These are phyloP conservation scores for Thermophis baileyi DNA, from an alignment of 2,113 vertebrate genomes.

Conservation along the genomic window DNA sequence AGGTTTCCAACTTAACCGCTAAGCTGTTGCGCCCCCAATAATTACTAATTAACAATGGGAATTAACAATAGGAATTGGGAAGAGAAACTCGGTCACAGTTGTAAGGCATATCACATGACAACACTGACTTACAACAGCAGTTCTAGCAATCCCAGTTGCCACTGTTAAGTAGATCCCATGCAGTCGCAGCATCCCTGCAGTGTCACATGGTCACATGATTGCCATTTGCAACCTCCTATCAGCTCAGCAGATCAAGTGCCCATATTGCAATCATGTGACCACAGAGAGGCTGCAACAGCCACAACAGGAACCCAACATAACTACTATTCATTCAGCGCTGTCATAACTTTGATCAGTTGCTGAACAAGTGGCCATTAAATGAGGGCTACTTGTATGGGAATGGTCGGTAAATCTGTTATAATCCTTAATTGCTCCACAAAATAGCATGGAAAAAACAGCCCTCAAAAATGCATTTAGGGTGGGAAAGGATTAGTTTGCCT, in stretches of 20 bases:
- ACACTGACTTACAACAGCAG: background rate
- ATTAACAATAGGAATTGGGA: background rate
- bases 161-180: background rate
- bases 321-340: background rate
- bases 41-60: background rate
- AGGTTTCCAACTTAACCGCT: background rate
- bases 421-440: background rate
- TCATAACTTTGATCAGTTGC: background rate
- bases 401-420: background rate
- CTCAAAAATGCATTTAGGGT: background rate
- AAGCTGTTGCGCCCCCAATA: background rate
- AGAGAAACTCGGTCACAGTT: background rate
- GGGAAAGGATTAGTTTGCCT: background rate
- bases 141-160: background rate
- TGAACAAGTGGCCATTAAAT: background rate
- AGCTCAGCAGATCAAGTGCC: no score
- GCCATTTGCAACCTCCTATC: background rate
- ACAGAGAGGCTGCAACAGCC: background rate
- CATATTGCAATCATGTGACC: background rate
- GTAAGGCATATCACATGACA: background rate
- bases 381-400: background rate
- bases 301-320: background rate
- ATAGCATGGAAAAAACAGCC: background rate
- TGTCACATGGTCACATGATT: background rate
- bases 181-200: background rate